A percentile compares a stretch with the other conserved stretches of the same genome.
Evolutionary conservation across 2,113 vertebrate genomes (phyloP).

Genomic region (Eretmochelys imbricata): DNA sequence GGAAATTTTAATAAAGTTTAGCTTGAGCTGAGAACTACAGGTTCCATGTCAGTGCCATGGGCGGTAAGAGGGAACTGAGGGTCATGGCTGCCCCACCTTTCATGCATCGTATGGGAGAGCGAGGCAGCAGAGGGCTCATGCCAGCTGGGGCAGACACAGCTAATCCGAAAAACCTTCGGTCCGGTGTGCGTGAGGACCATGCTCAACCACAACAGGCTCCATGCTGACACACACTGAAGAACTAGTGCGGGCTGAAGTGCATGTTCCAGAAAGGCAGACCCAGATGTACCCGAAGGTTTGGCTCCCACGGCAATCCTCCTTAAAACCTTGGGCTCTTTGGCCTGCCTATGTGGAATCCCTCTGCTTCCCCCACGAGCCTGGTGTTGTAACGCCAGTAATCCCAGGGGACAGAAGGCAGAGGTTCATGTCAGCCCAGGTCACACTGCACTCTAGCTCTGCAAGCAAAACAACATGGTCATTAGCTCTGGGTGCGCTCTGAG

Average conservation of each 20-base stretch:
- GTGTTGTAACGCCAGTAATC: neutral
- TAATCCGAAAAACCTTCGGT: neutral
- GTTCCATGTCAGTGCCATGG: neutral
- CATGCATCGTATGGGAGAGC: neutral
- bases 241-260: neutral
- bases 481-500: neutral
- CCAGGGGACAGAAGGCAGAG: neutral
- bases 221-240: neutral
- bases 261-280: neutral
- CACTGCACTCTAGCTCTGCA: neutral
- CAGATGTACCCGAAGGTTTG: neutral
- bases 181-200: neutral
- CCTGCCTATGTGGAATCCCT: neutral
- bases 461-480: neutral
- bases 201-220: neutral
- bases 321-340: neutral
- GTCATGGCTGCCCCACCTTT: neutral
- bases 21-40: neutral
- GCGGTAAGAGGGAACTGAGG: no score
- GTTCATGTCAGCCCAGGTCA: neutral
- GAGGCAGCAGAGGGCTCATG: neutral
- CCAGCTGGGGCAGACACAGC: neutral
- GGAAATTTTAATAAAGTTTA: neutral
- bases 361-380: neutral
- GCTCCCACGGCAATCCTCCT: neutral